Evolutionary conservation across 2,113 vertebrate genomes (phyloP).

Genomic region (Climacteris rufus): DNA sequence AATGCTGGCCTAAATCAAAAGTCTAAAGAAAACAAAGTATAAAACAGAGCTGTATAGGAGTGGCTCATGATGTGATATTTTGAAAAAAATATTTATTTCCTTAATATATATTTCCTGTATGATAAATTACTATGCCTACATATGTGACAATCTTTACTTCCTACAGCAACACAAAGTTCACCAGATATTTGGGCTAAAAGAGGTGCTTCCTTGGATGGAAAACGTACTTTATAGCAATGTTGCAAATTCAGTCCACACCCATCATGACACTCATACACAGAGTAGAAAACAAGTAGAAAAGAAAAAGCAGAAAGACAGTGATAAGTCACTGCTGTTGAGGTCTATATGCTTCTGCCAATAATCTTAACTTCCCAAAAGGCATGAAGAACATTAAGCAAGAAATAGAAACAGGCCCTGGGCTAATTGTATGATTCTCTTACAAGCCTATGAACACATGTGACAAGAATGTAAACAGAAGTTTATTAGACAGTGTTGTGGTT

Average conservation of each 20-base stretch:
- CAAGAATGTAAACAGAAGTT: not conserved
- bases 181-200: not conserved
- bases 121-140: not conserved
- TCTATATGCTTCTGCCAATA: not conserved
- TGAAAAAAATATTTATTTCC: not conserved
- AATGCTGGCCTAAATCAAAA: not conserved
- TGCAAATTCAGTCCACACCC: not conserved
- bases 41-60: not conserved
- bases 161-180: not conserved
- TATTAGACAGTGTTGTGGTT: no score
- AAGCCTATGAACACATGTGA: not conserved
- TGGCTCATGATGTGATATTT: not conserved
- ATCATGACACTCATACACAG: not conserved
- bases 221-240: not conserved
- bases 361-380: not conserved
- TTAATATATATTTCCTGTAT: not conserved
- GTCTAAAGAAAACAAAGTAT: not conserved
- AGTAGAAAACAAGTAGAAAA: not conserved
- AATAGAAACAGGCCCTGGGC: not conserved
- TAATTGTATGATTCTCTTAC: not conserved
- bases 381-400: not conserved
- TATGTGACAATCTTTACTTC: not conserved
- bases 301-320: not conserved
- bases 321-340: not conserved
- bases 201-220: not conserved